Evolutionary conservation across 2,888 invertebrate genomes (phyloP).

Genomic region (Biston stratarius): DNA sequence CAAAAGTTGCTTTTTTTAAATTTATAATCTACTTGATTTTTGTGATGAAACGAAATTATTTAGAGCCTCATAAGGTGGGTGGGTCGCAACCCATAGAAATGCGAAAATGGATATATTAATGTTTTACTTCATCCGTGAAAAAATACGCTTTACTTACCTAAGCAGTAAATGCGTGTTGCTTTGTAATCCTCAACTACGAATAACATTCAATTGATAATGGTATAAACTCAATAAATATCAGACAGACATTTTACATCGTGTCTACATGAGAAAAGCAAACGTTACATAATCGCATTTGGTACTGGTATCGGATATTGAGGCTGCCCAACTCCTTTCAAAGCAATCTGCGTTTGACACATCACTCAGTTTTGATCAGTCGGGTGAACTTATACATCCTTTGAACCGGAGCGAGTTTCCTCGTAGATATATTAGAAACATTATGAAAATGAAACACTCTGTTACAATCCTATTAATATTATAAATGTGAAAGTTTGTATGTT

Average conservation of each 20-base stretch:
- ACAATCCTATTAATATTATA: neutral
- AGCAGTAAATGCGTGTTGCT: neutral
- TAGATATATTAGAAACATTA: constrained; percentile 11
- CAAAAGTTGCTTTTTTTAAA: no score
- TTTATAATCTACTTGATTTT: no score
- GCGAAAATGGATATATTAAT: no score
- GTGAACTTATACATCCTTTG: constrained; percentile 60
- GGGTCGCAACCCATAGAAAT: no score
- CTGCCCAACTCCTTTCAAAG: constrained; percentile 65
- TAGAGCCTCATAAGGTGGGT: no score
- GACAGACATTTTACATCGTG: constrained; percentile 7
- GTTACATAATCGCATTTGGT: constrained; percentile 55
- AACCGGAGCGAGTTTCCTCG: constrained; percentile 51
- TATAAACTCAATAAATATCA: neutral
- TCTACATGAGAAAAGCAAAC: constrained; percentile 15
- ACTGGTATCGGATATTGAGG: constrained; percentile 64
- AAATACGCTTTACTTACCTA: no score
- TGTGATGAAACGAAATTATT: no score
- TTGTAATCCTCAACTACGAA: neutral
- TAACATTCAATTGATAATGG: neutral
- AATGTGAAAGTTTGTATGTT: no score
- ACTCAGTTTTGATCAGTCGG: constrained; percentile 70
- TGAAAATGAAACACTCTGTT: neutral
- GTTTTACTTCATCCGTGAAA: no score
- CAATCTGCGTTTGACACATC: constrained; percentile 76